Evolutionary conservation across 1,140 invertebrate genomes (phyloP), one percentile per base, ranked within the genome.

Genomic region (Carcinoscorpius rotundicauda): DNA sequence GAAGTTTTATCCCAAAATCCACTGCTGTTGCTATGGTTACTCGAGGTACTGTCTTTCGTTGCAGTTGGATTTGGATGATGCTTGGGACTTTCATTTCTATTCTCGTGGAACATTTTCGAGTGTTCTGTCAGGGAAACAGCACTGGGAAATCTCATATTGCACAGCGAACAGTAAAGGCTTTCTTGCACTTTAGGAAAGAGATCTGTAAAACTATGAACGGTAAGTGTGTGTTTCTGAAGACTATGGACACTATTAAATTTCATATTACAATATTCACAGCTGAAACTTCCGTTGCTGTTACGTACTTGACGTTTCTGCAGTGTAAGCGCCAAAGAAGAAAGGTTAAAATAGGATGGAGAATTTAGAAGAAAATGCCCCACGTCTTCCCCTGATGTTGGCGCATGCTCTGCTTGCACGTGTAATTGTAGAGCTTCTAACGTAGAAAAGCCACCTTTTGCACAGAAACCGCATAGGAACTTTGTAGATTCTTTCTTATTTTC

Each of bases 361-460:
- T 6, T 64, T 64, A 4, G 48, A 48, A 52, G 29, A 29, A 29
- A 2, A 2, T 29, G 29, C 29, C 29, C 29, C 52, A 63, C 8
- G 52, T 51, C 52, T n/a, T 50, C 8, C 55, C 51, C 6, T 29
- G 29, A 29, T 29, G 29, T 29, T 29, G 72, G 74, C 70, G 78
- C 79, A 72, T 96, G 91, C 66, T 86, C 84, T 51, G 85, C 83
- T 69, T 89, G 85, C 11, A 94, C 85, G 75, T 96, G 92, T 8
- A 87, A 79, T 71, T 93, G 88, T 50, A 96, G 78, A 58, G 89
- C 84, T 67, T 93, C 89, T 81, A 89, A 82, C n/a, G 82, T 86
- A n/a, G 82, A 82, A 72, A 92, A 92, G 50, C 84, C 84, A 64
- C 87, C 86, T 64, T 86, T 84, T 48, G 85, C 86, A 73, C 90